A percentile compares a stretch with the other conserved stretches of the same genome.
These are phyloP conservation scores for Panorpa germanica DNA, from an alignment of 2,888 invertebrate species.

Conservation along the genomic window DNA sequence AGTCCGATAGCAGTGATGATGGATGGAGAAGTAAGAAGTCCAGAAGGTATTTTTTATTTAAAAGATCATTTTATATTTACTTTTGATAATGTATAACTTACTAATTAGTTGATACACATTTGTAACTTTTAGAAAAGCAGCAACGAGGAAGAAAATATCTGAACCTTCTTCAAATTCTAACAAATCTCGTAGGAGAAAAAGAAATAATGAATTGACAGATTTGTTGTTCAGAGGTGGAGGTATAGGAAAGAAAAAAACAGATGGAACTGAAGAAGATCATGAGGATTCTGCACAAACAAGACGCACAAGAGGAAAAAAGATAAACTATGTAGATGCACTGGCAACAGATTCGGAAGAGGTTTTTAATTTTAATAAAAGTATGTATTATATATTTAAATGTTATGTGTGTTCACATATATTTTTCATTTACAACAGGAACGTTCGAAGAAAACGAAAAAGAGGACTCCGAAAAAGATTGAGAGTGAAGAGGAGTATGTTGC, in stretches of 20 bases:
- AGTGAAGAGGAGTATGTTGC: conserved; percentile 30
- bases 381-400: not conserved
- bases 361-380: conserved; percentile 16
- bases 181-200: conserved; percentile 25
- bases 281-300: conserved; percentile 41
- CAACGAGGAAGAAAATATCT: too few relatives aligned
- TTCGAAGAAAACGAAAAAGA: conserved; percentile 24
- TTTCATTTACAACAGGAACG: conserved; percentile 8
- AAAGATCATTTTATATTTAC: too few relatives aligned
- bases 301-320: conserved; percentile 51
- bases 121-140: too few relatives aligned
- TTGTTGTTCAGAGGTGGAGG: too few relatives aligned
- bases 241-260: too few relatives aligned
- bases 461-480: conserved; percentile 25
- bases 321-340: conserved; percentile 57
- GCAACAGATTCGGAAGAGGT: conserved; percentile 60
- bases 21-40: conserved; percentile 22
- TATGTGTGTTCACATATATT: not conserved
- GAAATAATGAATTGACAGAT: conserved; percentile 22
- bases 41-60: too few relatives aligned
- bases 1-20: conserved; percentile 22
- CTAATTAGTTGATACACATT: too few relatives aligned
- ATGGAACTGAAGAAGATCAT: too few relatives aligned
- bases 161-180: conserved; percentile 4
- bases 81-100: too few relatives aligned